A percentile compares a stretch with the other conserved stretches of the same genome.
Evolutionary conservation across 2,113 vertebrate genomes (phyloP).

Genomic region (Taurulus bubalis): DNA sequence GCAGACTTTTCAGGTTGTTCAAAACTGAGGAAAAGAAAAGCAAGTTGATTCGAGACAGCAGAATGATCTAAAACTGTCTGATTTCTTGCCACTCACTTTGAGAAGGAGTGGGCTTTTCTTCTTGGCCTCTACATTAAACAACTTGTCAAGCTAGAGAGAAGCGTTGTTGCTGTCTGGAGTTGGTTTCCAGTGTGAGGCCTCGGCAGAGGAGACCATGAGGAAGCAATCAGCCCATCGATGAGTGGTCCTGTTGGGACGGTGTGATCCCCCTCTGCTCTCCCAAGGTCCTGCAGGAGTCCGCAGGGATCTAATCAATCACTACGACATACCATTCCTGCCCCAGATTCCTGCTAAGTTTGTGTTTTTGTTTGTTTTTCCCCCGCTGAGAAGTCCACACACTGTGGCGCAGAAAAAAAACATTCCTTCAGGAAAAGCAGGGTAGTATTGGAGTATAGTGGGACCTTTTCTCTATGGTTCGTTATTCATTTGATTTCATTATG

Average conservation of each 20-base stretch:
- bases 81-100: not conserved
- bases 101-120: not conserved
- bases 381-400: slow-evolving; percentile 21
- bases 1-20: not conserved
- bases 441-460: slow-evolving; percentile 23
- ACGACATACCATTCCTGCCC: slow-evolving; percentile 44
- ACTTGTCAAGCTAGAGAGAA: slow-evolving; percentile 16
- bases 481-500: slow-evolving; percentile 10
- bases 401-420: slow-evolving; percentile 16
- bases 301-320: slow-evolving; percentile 75
- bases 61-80: not conserved
- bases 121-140: not conserved
- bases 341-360: slow-evolving; percentile 54
- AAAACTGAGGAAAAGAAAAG: not conserved
- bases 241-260: slow-evolving; percentile 53
- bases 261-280: slow-evolving; percentile 18
- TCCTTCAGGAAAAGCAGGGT: slow-evolving; percentile 19
- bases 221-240: slow-evolving; percentile 72
- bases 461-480: not conserved
- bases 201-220: slow-evolving; percentile 56
- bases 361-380: slow-evolving; percentile 55
- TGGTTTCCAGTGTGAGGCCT: slow-evolving; percentile 41
- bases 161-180: slow-evolving; percentile 38
- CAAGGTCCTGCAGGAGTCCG: slow-evolving; percentile 50
- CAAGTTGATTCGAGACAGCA: not conserved